Evolutionary conservation across 2,888 invertebrate species (phyloP).

Genomic region (Lasioglossum vierecki): DNA sequence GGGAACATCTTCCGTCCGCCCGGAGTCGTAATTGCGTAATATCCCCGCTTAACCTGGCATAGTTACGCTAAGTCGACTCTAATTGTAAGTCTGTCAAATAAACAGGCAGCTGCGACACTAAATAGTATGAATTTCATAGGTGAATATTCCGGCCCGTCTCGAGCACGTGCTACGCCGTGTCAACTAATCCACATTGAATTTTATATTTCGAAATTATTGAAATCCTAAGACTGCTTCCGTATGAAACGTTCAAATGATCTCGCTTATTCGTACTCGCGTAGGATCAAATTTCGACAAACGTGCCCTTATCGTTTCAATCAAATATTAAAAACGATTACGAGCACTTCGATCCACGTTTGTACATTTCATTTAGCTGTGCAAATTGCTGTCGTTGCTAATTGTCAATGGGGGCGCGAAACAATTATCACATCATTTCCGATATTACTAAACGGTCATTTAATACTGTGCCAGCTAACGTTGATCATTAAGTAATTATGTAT

Average conservation of each 20-base stretch:
- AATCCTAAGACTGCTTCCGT: neutral
- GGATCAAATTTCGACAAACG: neutral
- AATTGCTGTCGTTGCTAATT: neutral
- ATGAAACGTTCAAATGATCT: neutral
- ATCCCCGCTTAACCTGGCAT: conserved; percentile 76
- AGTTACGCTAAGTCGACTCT: conserved; percentile 73
- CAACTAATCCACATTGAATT: neutral
- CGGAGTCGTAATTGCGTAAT: conserved; percentile 69
- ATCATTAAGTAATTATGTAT: neutral
- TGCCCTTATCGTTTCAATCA: neutral
- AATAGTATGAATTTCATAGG: conserved; percentile 60
- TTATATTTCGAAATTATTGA: neutral
- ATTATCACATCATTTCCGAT: neutral
- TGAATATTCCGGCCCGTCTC: neutral
- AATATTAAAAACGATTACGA: neutral
- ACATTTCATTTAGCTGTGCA: neutral
- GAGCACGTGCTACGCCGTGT: neutral
- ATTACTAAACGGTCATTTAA: neutral
- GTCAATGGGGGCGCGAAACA: neutral
- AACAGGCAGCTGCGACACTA: conserved; percentile 52
- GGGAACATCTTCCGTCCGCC: conserved; percentile 52
- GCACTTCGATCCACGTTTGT: neutral
- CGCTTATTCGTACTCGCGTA: neutral
- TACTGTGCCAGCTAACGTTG: neutral
- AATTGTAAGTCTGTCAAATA: conserved; percentile 55